Base-by-base conservation (phyloP, 2,888 invertebrate genomes). In the Bombyx huttoni region DNA sequence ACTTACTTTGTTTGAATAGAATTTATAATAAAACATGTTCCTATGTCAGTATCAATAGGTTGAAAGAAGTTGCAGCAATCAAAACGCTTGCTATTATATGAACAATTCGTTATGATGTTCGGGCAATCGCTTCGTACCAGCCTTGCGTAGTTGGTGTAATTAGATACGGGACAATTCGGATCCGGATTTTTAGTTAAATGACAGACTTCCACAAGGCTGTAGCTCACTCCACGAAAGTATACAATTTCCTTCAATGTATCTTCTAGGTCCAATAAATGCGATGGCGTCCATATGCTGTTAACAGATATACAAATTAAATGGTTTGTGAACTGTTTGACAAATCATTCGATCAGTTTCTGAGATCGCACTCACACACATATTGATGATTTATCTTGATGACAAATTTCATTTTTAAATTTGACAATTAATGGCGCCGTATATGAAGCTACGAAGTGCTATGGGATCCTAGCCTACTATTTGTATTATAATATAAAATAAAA, bases 191-290 rank as follows among this genome's bases (percentile, higher is more conserved):
- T 64, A 2, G 81, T 73, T 0, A 80, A 77, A 12, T 90, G 89
- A 63, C 93, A 93, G 24, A 91, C 84, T 58, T 91, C 90, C 0
- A 92, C 74, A 0, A 93, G 91, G 58, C 90, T 91, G 68, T 91
- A 92, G n/a, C 91, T 89, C 3, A 90, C 78, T 1, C 93, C 94
- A 6, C 91, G 90, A 65, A 91, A 94, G 70, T 90, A 94, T 0
- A 91, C 91, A 46, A 94, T 89, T 68, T 94, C 94, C 64, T 90
- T 91, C 0, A 94, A 78, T 0, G 92, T 90, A 64, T 93, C 94
- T 65, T 94, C 94, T 34, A 94, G 71, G 55, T 93, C 93, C 53
- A 91, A 88, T 57, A 92, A 91, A 58, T 93, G 93, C 3, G 90
- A 89, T 12, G 88, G 82, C 1, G 93, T 91, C 89, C 91, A 94